Evolutionary conservation across 1,140 invertebrate genomes (phyloP).

Genomic region (Megalopta genalis): DNA sequence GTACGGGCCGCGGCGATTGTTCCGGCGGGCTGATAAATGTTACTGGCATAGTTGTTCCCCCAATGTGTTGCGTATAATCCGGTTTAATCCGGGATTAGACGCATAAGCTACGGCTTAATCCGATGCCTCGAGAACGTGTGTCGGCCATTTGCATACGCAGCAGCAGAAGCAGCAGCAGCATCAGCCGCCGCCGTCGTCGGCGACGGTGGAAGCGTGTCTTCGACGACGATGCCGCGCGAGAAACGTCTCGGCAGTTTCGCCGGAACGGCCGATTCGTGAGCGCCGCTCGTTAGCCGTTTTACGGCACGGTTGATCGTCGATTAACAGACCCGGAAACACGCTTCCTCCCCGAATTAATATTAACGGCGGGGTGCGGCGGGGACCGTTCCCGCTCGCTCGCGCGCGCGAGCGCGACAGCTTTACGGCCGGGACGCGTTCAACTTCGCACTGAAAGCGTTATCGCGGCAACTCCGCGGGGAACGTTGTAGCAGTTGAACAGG

Average conservation of each 20-base stretch:
- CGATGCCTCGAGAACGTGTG: constrained; percentile 44
- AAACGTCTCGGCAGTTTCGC: neutral
- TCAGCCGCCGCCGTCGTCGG: neutral
- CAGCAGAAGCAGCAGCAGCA: too few species aligned
- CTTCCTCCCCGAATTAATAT: neutral
- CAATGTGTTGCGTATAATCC: constrained; percentile 52
- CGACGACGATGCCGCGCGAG: neutral
- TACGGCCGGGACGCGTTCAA: constrained; percentile 23
- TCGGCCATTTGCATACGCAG: constrained; percentile 48
- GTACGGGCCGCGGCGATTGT: constrained; percentile 29
- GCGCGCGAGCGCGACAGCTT: constrained; percentile 11
- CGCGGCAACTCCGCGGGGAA: constrained; percentile 20
- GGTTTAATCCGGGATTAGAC: constrained; percentile 51
- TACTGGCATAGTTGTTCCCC: constrained; percentile 36
- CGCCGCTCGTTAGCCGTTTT: too few species aligned
- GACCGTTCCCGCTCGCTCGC: too few species aligned
- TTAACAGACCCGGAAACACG: neutral
- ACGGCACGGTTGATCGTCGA: neutral
- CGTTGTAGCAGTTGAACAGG: constrained; percentile 28
- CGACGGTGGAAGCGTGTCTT: neutral
- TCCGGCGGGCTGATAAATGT: constrained; percentile 40
- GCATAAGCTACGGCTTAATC: constrained; percentile 53
- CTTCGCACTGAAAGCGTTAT: constrained; percentile 20
- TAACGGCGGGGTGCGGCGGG: neutral
- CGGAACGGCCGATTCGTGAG: neutral